These are phyloP conservation scores for Caerostris extrusa DNA, from an alignment of 1,140 invertebrate species.

Conservation along the genomic window DNA sequence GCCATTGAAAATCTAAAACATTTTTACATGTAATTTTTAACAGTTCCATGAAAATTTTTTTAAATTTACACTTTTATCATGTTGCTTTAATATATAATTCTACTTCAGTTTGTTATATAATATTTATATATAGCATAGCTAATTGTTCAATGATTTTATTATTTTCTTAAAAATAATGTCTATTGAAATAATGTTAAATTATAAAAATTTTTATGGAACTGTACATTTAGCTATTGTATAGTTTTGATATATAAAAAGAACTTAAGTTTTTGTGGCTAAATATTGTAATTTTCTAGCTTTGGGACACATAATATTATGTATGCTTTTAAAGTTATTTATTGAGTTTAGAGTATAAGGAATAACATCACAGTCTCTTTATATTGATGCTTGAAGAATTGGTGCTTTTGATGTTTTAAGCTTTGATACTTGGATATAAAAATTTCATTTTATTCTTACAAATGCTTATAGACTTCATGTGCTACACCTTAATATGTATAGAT, in stretches of 20 bases:
- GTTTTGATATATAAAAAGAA: background rate
- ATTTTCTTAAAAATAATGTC: background rate
- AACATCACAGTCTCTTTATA: background rate
- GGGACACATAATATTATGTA: too few species aligned
- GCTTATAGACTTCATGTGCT: background rate
- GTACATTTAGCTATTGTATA: constrained; percentile 2
- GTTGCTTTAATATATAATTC: background rate
- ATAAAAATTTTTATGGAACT: constrained; percentile 19
- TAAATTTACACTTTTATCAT: background rate
- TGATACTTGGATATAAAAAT: background rate
- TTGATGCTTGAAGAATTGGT: background rate
- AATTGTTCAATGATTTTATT: too few species aligned
- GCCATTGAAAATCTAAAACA: background rate
- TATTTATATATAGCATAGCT: too few species aligned
- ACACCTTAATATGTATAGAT: background rate
- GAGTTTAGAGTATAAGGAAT: background rate
- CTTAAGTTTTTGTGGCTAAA: background rate
- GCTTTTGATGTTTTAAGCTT: background rate
- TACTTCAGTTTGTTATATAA: too few species aligned
- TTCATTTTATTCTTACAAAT: background rate
- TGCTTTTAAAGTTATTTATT: background rate
- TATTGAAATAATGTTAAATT: background rate
- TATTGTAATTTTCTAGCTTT: background rate
- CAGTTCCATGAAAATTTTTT: constrained; percentile 21
- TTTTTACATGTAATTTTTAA: constrained; percentile 15